A percentile compares a stretch with the other conserved stretches of the same genome.
phyloP scores from a whole-genome alignment of 2,888 invertebrate genomes.

The Alloscopus bannaensis region DNA sequence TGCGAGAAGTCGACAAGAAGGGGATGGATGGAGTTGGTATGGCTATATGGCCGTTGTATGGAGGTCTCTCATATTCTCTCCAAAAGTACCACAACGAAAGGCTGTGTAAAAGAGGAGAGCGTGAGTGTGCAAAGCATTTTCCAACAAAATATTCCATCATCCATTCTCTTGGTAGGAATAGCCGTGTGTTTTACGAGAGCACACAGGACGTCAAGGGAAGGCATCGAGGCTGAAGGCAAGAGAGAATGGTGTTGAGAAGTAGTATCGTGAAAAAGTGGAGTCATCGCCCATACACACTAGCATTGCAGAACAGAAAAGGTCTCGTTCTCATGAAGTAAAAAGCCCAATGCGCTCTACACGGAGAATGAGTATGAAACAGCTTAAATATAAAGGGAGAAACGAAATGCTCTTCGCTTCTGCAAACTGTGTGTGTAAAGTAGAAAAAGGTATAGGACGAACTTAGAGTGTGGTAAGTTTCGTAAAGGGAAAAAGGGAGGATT shows the following conservation, averaged over 20 bases:
- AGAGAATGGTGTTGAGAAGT: slow-evolving; percentile 6
- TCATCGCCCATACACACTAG: slow-evolving; percentile 1
- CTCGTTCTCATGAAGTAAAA: slow-evolving; percentile 55
- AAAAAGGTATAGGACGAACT: too few species aligned
- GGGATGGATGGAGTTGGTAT: slow-evolving; percentile 10
- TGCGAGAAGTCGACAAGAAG: slow-evolving; percentile 2
- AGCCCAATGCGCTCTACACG: slow-evolving; percentile 33
- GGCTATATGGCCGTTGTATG: slow-evolving; percentile 8
- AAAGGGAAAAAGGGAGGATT: slow-evolving; percentile 49
- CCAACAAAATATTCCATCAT: slow-evolving; percentile 64
- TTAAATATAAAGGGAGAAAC: too few species aligned
- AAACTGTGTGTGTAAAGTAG: slow-evolving; percentile 10
- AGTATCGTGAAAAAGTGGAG: neutral
- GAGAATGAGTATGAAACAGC: slow-evolving; percentile 7
- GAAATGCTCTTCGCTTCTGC: slow-evolving; percentile 30
- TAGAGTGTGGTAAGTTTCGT: too few species aligned
- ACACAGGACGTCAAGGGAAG: slow-evolving; percentile 1
- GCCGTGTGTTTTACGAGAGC: too few species aligned
- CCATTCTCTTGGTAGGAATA: too few species aligned
- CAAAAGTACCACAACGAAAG: slow-evolving; percentile 49
- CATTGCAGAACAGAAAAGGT: slow-evolving; percentile 13
- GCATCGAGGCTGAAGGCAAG: neutral
- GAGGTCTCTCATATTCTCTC: slow-evolving; percentile 49
- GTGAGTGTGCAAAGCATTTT: slow-evolving; percentile 34
- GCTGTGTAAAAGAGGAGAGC: neutral